Conservation (phyloP, 1,140 invertebrate genomes). For the Cyclargus thomasi region DNA sequence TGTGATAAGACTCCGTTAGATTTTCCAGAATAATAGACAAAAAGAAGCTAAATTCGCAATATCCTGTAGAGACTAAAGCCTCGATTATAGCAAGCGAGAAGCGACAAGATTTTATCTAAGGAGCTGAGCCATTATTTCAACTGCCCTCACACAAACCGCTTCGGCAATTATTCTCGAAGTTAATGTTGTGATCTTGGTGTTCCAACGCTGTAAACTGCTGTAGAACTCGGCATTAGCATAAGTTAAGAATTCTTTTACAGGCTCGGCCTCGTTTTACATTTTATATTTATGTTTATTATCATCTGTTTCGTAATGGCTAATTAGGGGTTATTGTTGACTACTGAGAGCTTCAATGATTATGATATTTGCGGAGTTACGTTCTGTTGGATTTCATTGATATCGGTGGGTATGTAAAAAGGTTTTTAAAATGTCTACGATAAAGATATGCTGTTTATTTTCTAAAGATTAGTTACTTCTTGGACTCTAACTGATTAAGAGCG, state of each 20-base stretch:
- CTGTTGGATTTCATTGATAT: background rate
- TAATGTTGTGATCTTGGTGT: slow-evolving; percentile 17
- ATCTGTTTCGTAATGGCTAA: background rate
- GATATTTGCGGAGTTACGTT: background rate
- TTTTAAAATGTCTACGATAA: background rate
- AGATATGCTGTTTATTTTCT: too few relatives aligned
- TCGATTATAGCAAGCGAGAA: slow-evolving; percentile 28
- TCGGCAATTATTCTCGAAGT: slow-evolving; percentile 24
- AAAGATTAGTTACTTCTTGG: too few relatives aligned
- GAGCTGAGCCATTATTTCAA: slow-evolving; percentile 49
- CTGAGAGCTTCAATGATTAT: background rate
- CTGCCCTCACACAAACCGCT: slow-evolving; percentile 35
- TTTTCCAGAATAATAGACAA: slow-evolving; percentile 14
- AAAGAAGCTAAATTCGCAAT: slow-evolving; percentile 22
- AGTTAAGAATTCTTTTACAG: slow-evolving; percentile 11
- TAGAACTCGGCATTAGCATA: slow-evolving; percentile 11
- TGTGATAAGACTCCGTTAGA: background rate
- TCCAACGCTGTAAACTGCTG: slow-evolving; percentile 11
- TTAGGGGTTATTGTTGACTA: background rate
- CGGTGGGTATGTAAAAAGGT: background rate
- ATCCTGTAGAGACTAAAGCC: slow-evolving; percentile 23
- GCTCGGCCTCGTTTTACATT: background rate
- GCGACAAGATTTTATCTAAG: slow-evolving; percentile 50
- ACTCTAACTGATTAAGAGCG: too few relatives aligned
- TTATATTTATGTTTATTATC: background rate